Conservation (phyloP, 2,113 vertebrate species). For the Xiphophorus couchianus region DNA sequence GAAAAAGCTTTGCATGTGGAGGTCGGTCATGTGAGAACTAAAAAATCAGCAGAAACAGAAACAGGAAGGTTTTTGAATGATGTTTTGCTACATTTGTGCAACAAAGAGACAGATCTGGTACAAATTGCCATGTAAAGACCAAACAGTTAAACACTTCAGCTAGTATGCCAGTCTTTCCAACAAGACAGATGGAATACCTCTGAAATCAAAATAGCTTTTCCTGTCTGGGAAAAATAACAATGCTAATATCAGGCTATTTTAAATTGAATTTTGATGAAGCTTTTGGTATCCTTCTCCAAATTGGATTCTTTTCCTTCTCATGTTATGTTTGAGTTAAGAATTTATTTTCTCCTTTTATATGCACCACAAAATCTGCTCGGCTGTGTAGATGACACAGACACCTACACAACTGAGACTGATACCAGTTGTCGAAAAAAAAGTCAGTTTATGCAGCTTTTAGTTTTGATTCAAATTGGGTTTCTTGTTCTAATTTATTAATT, state of each 20-base stretch:
- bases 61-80: neutral
- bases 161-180: too few relatives aligned
- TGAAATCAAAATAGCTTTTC: neutral
- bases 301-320: neutral
- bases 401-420: neutral
- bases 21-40: too few relatives aligned
- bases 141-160: neutral
- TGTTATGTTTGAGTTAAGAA: neutral
- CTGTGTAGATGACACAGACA: neutral
- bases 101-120: neutral
- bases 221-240: too few relatives aligned
- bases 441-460: neutral
- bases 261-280: neutral
- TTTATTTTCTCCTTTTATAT: neutral
- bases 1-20: slow-evolving; percentile 2
- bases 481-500: neutral
- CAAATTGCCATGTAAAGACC: neutral
- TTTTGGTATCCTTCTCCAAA: neutral
- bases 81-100: neutral
- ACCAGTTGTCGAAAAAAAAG: neutral
- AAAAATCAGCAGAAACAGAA: too few relatives aligned
- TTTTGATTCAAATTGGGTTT: neutral
- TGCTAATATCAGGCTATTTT: neutral
- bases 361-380: neutral
- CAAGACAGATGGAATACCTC: neutral